These are phyloP conservation scores for Falco columbarius DNA, from an alignment of 2,797 vertebrate genomes.

Conservation along the genomic window DNA sequence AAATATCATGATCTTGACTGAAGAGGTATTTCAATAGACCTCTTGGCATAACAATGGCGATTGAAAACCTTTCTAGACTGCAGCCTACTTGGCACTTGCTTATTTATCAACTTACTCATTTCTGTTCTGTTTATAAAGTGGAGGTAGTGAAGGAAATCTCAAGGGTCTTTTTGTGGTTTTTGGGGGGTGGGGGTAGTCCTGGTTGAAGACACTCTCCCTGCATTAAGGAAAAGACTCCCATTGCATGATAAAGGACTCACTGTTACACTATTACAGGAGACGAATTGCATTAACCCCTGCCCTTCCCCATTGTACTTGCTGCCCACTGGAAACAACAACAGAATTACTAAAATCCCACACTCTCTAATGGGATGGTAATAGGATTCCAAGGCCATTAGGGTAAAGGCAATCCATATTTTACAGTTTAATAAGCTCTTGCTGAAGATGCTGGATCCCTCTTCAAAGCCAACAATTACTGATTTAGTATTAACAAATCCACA, in stretches of 20 bases:
- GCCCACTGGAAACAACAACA: slow-evolving; percentile 89
- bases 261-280: slow-evolving; percentile 79
- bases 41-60: slow-evolving; percentile 47
- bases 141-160: slow-evolving; percentile 12
- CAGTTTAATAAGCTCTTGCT: slow-evolving; percentile 82
- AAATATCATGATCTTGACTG: slow-evolving; percentile 60
- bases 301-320: slow-evolving; percentile 82
- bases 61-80: slow-evolving; percentile 28
- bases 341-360: slow-evolving; percentile 85
- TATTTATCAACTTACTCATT: slow-evolving; percentile 36
- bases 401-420: slow-evolving; percentile 91
- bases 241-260: slow-evolving; percentile 70
- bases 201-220: background rate
- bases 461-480: slow-evolving; percentile 80
- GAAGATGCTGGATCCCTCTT: slow-evolving; percentile 74
- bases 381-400: slow-evolving; percentile 87
- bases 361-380: slow-evolving; percentile 91
- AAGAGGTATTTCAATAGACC: slow-evolving; percentile 57
- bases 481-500: slow-evolving; percentile 80
- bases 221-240: slow-evolving; percentile 30
- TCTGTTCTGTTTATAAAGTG: slow-evolving; percentile 47
- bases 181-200: background rate
- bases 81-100: slow-evolving; percentile 29
- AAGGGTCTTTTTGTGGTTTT: background rate
- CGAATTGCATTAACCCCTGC: slow-evolving; percentile 83